Evolutionary conservation across 2,888 invertebrate genomes (phyloP), one percentile per base, ranked within the genome.

Genomic region (Urechis unicinctus): DNA sequence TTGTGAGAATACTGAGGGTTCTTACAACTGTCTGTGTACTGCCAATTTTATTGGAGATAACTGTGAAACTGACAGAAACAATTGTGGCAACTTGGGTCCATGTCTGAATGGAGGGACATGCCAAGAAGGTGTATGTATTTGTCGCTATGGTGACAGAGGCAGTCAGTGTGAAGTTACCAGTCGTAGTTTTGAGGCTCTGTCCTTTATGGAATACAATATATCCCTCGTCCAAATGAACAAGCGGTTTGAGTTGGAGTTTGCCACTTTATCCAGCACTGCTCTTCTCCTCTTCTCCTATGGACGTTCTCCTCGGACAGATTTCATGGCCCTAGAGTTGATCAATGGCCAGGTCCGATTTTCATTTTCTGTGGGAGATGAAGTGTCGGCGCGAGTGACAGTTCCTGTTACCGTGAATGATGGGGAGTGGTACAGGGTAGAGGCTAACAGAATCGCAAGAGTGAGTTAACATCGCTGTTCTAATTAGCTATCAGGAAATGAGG

Each of bases 151-250:
- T 13, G 79, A 74, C 65, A 92, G 92, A 72, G 96, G 95, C 6
- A 83, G 88, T 42, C 89, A 90, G 69, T 96, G 95, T 77, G 92
- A 95, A 75, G 86, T 88, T 65, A 87, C 90, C 1, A 91, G 91
- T 1, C 90, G 85, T 73, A 92, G 94, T 22, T 96, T 96, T 78
- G 85, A 85, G 54, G 89, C 90, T 68, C 81, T 92, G 0, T 94
- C 94, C 0, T 95, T 85, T 75, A 89, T 93, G 88, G 85, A 88
- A 28, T 94, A 93, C 77, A 85, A 88, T 2, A 21, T 55, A 1
- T 82, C 91, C 0, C 78, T 95, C 63, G 90, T 91, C 74, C 55
- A 61, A 22, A 86, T 89, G 0, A 88, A 87, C 49, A 94, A 94
- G 74, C 91, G 92, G 70, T 89, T 95, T 61, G 88, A 89, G 0